Percentiles rank a stretch among this genome's conserved stretches.
phyloP scores from a whole-genome alignment of 37 sponge, comb jelly and placozoan species.

The Haliclona indistincta region DNA sequence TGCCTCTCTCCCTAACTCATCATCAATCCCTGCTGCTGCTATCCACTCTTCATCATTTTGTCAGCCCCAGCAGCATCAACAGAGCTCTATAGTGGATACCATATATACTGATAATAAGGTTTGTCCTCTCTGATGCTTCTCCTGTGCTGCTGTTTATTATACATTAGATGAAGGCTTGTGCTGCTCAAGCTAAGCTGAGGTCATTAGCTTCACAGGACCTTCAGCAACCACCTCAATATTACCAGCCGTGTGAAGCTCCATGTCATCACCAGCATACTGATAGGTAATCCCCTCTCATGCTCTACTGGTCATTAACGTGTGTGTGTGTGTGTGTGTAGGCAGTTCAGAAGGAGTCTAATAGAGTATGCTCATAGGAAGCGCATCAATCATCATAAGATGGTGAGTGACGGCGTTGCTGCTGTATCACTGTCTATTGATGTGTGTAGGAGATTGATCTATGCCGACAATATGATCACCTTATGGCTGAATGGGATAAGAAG shows the following conservation, averaged over 20 bases:
- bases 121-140: background rate
- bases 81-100: slow-evolving; percentile 42
- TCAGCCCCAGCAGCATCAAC: slow-evolving; percentile 5
- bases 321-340: slow-evolving; percentile 12
- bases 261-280: slow-evolving; percentile 28
- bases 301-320: background rate
- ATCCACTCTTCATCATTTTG: background rate
- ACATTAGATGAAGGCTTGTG: too few species aligned
- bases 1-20: slow-evolving; percentile 11
- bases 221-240: slow-evolving; percentile 65
- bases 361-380: slow-evolving; percentile 32
- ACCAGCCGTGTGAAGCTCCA: slow-evolving; percentile 72
- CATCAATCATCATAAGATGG: slow-evolving; percentile 36
- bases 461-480: slow-evolving; percentile 48
- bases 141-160: background rate
- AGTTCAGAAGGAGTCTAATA: slow-evolving; percentile 31
- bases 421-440: background rate
- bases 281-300: slow-evolving; percentile 19
- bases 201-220: too few species aligned
- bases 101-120: slow-evolving; percentile 67
- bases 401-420: slow-evolving; percentile 10
- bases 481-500: slow-evolving; percentile 68
- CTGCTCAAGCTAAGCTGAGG: too few species aligned
- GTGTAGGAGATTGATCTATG: slow-evolving; percentile 56
- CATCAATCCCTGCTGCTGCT: background rate